Base-by-base conservation (phyloP, 2,113 vertebrate genomes). In the Megalops atlanticus region DNA sequence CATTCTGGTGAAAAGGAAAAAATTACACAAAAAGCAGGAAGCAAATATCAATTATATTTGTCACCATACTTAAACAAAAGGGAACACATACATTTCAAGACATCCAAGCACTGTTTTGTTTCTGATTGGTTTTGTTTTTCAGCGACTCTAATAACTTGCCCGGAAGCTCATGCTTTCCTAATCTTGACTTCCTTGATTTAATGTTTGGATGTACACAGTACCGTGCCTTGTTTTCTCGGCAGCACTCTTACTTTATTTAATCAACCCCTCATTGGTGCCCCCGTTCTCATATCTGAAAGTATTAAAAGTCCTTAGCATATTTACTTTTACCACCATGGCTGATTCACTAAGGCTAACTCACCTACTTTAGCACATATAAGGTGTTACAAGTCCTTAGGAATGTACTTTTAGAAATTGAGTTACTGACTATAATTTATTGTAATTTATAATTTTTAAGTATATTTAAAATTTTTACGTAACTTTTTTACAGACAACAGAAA, bases 161-260 rank as follows among this genome's bases (percentile, higher is more conserved):
- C 24, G 58, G 58, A 64, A 64, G 58, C 58, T 27, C n/a, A 8
- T 64, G 4, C 24, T 64, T 64, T 64, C 58, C n/a, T 31, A 64
- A 31, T 64, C 24, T 64, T 64, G 58, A 64, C n/a, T 64, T 64
- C n/a, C n/a, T 64, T 64, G 58, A 64, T n/a, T 64, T 24, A 64
- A 31, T 27, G 58, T n/a, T n/a, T 64, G 58, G 24, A 64, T 27
- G 58, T 64, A 64, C 24, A 64, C 58, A 64, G 58, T 64, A 24
- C 58, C 31, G 58, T 31, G n/a, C 58, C 58, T 64, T 64, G 58
- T 64, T 64, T 64, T 31, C n/a, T 64, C 58, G n/a, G 5, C 58
- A 64, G 24, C 58, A 10, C 31, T 64, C 7, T 64, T n/a, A 27
- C 11, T 64, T 64, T n/a, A 64, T 64, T 64, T 64, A 31, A 64